phyloP scores from a whole-genome alignment of 2,888 invertebrate species.

The Ectropis crepuscularia region DNA sequence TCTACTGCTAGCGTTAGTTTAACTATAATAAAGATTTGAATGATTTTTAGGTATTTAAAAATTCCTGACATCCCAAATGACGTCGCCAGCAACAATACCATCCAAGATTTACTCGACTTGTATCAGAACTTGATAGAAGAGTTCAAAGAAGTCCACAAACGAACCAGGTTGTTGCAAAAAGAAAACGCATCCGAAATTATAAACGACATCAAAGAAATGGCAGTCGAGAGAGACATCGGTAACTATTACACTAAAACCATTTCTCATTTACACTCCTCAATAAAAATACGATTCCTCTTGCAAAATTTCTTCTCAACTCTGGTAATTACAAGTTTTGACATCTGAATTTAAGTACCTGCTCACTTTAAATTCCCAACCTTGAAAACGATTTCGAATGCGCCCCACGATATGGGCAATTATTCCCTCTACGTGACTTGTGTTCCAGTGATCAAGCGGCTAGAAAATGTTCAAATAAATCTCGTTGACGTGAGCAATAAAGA shows the following conservation, averaged over 20 bases:
- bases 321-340: slow-evolving; percentile 48
- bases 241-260: slow-evolving; percentile 56
- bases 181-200: slow-evolving; percentile 91
- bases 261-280: slow-evolving; percentile 65
- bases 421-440: slow-evolving; percentile 44
- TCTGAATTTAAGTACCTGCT: slow-evolving; percentile 39
- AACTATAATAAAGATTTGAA: too few relatives aligned
- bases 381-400: slow-evolving; percentile 36
- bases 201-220: slow-evolving; percentile 94
- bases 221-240: slow-evolving; percentile 92
- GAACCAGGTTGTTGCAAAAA: slow-evolving; percentile 86
- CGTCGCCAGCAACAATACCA: slow-evolving; percentile 89
- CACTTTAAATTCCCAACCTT: slow-evolving; percentile 38
- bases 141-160: slow-evolving; percentile 92
- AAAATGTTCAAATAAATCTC: slow-evolving; percentile 85
- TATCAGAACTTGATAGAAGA: slow-evolving; percentile 91
- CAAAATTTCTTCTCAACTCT: slow-evolving; percentile 43
- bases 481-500: slow-evolving; percentile 88
- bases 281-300: slow-evolving; percentile 38
- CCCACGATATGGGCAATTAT: slow-evolving; percentile 40
- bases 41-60: slow-evolving; percentile 71
- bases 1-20: too few relatives aligned
- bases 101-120: slow-evolving; percentile 88
- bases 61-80: slow-evolving; percentile 90
- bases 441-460: slow-evolving; percentile 80